phyloP scores from a whole-genome alignment of 2,797 vertebrate species.

The Orestias chungarensis region DNA sequence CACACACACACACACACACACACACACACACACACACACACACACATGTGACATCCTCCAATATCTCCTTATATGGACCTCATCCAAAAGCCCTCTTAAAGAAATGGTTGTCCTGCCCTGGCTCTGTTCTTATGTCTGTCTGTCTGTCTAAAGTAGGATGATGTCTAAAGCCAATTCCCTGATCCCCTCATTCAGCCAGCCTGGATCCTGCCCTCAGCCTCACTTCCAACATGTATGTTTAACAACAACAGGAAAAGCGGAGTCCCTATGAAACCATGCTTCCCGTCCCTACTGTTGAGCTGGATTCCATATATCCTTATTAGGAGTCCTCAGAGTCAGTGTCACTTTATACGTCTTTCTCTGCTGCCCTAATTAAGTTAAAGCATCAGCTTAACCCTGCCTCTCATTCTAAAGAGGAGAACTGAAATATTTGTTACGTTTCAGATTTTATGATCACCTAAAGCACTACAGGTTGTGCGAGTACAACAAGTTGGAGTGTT shows the following conservation, averaged over 20 bases:
- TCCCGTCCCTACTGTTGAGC: conserved; percentile 57
- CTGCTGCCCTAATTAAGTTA: conserved; percentile 69
- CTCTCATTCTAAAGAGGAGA: conserved; percentile 28
- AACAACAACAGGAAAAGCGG: conserved; percentile 25
- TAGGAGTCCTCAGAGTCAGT: conserved; percentile 66
- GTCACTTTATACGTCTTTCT: conserved; percentile 62
- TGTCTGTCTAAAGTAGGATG: conserved; percentile 46
- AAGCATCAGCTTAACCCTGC: conserved; percentile 44
- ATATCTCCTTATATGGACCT: conserved; percentile 83
- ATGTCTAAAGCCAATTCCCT: conserved; percentile 46
- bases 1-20: conserved; percentile 58
- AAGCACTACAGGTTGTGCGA: background rate
- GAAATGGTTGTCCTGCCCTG: conserved; percentile 69
- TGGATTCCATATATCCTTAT: conserved; percentile 74
- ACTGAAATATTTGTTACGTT: background rate
- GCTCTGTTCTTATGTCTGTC: conserved; percentile 52
- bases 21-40: too few relatives aligned
- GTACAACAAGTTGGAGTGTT: background rate
- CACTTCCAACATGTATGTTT: conserved; percentile 66
- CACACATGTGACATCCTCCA: conserved; percentile 79
- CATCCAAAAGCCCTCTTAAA: conserved; percentile 80
- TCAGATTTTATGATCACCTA: background rate
- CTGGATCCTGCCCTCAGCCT: conserved; percentile 27
- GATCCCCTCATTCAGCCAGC: conserved; percentile 39
- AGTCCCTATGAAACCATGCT: conserved; percentile 52